Evolutionary conservation across 2,888 invertebrate genomes (phyloP).

Genomic region (Stenurella melanura): DNA sequence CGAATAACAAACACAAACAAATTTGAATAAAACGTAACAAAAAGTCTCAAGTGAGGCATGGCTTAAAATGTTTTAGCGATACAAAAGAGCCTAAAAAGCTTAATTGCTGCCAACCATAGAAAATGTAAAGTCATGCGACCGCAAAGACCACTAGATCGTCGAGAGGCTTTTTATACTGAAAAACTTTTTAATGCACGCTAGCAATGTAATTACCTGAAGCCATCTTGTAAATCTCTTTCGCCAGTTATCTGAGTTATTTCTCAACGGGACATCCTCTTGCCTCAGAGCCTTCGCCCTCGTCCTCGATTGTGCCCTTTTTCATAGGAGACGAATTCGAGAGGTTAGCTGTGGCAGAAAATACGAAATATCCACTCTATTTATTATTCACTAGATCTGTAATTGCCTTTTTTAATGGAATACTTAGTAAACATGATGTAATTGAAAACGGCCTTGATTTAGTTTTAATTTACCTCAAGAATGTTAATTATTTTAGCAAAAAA

Average conservation of each 20-base stretch:
- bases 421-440: not conserved
- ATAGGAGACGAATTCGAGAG: not conserved
- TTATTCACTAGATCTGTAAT: not conserved
- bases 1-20: conserved; percentile 45
- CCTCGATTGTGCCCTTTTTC: not conserved
- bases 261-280: conserved; percentile 24
- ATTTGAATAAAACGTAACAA: conserved; percentile 42
- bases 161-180: conserved; percentile 33
- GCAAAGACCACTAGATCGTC: conserved; percentile 41
- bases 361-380: not conserved
- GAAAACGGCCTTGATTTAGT: conserved; percentile 5
- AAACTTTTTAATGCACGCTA: conserved; percentile 38
- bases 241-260: conserved; percentile 6
- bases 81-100: conserved; percentile 36
- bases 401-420: not conserved
- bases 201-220: conserved; percentile 36
- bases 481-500: not conserved
- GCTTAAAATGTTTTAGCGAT: conserved; percentile 40
- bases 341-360: not conserved
- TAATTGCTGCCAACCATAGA: conserved; percentile 41
- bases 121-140: conserved; percentile 42
- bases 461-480: conserved; percentile 1
- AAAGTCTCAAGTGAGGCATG: conserved; percentile 31
- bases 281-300: not conserved
- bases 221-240: conserved; percentile 38